A percentile compares a stretch with the other conserved stretches of the same genome.
These are phyloP conservation scores for Anas flavirostris DNA, from an alignment of 2,797 vertebrate species.

Conservation along the genomic window DNA sequence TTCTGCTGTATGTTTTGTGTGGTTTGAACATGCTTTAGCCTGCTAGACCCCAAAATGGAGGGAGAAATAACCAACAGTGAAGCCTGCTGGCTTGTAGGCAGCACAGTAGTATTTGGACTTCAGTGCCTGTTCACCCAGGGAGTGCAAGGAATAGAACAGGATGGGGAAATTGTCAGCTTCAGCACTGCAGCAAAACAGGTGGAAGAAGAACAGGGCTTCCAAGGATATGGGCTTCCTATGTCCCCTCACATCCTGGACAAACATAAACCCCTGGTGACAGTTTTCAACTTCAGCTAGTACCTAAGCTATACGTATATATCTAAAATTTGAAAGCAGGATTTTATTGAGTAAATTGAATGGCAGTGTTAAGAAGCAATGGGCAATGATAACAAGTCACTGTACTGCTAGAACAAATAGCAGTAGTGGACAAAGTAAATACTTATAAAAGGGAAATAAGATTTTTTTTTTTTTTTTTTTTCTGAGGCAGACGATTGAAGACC, in stretches of 20 bases:
- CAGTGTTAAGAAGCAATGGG: background rate
- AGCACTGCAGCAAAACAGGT: background rate
- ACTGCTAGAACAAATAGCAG: background rate
- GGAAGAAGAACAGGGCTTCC: background rate
- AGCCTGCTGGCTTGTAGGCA: background rate
- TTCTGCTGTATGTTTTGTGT: background rate
- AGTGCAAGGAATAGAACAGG: background rate
- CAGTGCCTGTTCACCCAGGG: background rate
- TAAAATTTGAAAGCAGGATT: background rate
- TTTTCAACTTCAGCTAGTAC: background rate
- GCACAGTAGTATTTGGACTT: background rate
- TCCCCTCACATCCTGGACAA: background rate
- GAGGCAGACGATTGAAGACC: conserved; percentile 27
- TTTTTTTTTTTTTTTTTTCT: background rate
- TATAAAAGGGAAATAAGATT: background rate
- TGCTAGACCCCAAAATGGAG: background rate
- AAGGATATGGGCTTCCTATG: background rate
- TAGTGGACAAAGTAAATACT: background rate
- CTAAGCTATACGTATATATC: background rate
- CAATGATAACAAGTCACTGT: background rate
- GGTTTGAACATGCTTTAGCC: background rate
- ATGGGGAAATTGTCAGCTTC: background rate
- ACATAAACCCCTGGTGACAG: background rate
- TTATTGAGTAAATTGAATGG: background rate
- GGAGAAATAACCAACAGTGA: background rate